Percentiles rank a stretch among this genome's conserved stretches.
Evolutionary conservation across 2,888 invertebrate species (phyloP).

Genomic region (Polietes domitor): DNA sequence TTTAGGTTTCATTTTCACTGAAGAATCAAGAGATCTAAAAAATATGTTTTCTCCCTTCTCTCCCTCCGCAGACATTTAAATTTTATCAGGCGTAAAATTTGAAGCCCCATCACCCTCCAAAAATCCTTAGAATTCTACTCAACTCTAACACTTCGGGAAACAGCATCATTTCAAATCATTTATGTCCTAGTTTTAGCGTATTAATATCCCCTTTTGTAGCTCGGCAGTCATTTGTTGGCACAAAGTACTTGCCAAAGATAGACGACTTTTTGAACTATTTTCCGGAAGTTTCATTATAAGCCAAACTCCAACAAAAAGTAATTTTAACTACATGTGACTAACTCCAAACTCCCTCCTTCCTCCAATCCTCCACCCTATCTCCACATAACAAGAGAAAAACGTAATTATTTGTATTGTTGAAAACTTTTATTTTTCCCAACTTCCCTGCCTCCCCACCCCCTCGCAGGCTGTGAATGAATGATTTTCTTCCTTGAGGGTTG

Average conservation of each 20-base stretch:
- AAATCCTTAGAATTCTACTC: neutral
- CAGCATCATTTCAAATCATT: constrained; percentile 2
- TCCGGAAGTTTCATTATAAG: neutral
- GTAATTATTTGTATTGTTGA: constrained; percentile 36
- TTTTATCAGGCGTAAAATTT: constrained; percentile 13
- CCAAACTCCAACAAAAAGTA: neutral
- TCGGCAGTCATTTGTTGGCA: constrained; percentile 17
- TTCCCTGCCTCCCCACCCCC: neutral
- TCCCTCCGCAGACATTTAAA: neutral
- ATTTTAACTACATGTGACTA: neutral
- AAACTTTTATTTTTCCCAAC: constrained; percentile 1
- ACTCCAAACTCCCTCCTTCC: neutral
- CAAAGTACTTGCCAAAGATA: neutral
- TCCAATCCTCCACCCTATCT: neutral
- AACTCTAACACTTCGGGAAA: no score
- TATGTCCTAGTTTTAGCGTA: constrained; percentile 4
- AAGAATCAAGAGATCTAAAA: no score
- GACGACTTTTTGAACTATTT: constrained; percentile 24
- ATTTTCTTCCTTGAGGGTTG: constrained; percentile 34
- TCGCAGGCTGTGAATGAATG: neutral
- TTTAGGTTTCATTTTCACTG: no score
- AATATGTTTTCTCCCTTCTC: neutral
- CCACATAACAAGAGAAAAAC: neutral
- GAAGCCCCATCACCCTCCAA: neutral
- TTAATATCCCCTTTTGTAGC: constrained; percentile 6